Evolutionary conservation across 1,140 invertebrate species (phyloP), one percentile per base, ranked within the genome.

Genomic region (Calephelis nemesis): DNA sequence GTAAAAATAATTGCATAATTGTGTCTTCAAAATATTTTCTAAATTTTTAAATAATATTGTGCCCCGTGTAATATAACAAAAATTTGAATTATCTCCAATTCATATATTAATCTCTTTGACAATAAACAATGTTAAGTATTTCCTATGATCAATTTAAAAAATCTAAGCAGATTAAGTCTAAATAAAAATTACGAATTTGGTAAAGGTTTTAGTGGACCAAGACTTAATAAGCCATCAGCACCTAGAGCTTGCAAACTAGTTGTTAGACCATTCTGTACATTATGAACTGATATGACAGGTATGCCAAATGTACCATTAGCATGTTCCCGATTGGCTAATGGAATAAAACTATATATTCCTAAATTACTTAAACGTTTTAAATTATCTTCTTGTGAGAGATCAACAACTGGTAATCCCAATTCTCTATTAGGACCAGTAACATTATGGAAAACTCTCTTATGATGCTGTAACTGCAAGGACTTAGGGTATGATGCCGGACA

Each of bases 331-430:
- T 94, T 94, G 0, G 94, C 95, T 62, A 96, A 83, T 4, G 95
- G 95, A 73, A 96, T 95, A 82, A 95, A 96, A 86, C 94, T 95
- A 71, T 94, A 94, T 72, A 96, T 95, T 58, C 96, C 96, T 68
- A 96, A 87, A 81, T 84, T 93, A 65, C 91, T 92, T 15, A 96
- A 87, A 62, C 94, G 93, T 71, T 93, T 93, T 11, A 95, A 78
- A 47, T 94, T 93, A 7, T 94, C 93, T 4, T 94, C 93, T 47
- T 95, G 94, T 67, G 95, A 95, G 2, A 96, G 81, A 81, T 96
- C 95, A 7, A 96, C 94, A 5, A 96, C 93, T 0, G 96, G 96
- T 73, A 96, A 87, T 0, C 95, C 95, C 49, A 96, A 85, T 74
- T 96, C 95, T 47, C 89, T 74, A 70, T 87, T 86, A 11, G 92